Conservation (phyloP, 1,140 invertebrate genomes). For the Euschistus heros region DNA sequence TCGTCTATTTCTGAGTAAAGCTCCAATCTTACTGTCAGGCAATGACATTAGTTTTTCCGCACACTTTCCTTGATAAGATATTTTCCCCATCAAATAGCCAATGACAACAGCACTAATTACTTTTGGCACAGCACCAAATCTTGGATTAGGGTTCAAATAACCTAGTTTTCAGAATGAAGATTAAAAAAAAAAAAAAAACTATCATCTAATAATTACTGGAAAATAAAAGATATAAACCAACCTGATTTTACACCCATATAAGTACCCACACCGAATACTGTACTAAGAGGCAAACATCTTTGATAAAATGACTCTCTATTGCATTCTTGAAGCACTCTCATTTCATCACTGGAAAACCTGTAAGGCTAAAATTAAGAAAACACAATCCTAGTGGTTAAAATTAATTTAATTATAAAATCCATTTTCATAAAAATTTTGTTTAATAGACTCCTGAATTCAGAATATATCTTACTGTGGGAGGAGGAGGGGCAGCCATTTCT, state of each 20-base stretch:
- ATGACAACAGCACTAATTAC: conserved; percentile 47
- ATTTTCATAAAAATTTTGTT: no score
- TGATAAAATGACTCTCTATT: conserved; percentile 59
- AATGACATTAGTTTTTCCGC: conserved; percentile 63
- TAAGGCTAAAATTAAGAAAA: conserved; percentile 25
- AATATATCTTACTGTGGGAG: no score
- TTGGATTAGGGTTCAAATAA: conserved; percentile 42
- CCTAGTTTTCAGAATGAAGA: conserved; percentile 32
- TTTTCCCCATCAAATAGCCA: conserved; percentile 64
- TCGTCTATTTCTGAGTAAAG: conserved; percentile 43
- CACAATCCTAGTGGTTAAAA: no score
- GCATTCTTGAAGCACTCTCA: conserved; percentile 54
- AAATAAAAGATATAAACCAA: conserved; percentile 20
- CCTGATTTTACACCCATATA: conserved; percentile 51
- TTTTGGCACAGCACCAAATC: conserved; percentile 55
- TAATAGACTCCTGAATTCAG: no score
- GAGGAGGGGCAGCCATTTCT: no score
- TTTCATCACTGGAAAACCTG: conserved; percentile 48
- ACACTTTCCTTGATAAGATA: conserved; percentile 60
- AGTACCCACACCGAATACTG: conserved; percentile 44
- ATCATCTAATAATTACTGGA: background rate
- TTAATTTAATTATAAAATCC: no score
- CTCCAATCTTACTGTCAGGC: conserved; percentile 48
- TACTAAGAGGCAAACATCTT: conserved; percentile 52
- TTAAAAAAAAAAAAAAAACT: background rate